phyloP scores from a whole-genome alignment of 2,797 vertebrate species.

The Brotula barbata region DNA sequence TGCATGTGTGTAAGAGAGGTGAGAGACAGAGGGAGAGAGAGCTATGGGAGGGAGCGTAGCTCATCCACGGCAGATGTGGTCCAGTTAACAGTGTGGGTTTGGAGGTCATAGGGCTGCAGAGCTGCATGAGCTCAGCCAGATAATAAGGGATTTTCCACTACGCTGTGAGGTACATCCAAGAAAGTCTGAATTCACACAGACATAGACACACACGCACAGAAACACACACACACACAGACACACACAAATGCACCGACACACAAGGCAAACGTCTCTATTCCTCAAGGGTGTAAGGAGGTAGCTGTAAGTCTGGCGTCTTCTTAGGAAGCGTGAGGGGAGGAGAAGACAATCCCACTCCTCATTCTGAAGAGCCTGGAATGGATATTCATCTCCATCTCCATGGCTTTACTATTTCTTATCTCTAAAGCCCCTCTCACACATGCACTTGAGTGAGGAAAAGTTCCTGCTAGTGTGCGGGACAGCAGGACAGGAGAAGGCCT shows the following conservation, averaged over 20 bases:
- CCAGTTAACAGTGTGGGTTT: slow-evolving; percentile 23
- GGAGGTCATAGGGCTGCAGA: slow-evolving; percentile 38
- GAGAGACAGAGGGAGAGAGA: too few species aligned
- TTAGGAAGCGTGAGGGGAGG: not conserved
- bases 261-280: slow-evolving; percentile 14
- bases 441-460: too few species aligned
- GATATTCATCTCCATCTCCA: slow-evolving; percentile 15
- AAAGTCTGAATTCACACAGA: slow-evolving; percentile 8
- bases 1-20: too few species aligned
- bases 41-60: slow-evolving; percentile 1
- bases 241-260: slow-evolving; percentile 9
- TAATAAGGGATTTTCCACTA: slow-evolving; percentile 48
- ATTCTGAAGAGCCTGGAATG: slow-evolving; percentile 2
- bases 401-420: slow-evolving; percentile 18
- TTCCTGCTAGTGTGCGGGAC: too few species aligned
- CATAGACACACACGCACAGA: not conserved
- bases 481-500: too few species aligned
- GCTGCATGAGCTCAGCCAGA: slow-evolving; percentile 28
- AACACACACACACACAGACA: slow-evolving; percentile 9
- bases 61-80: slow-evolving; percentile 24
- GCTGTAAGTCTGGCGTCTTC: slow-evolving; percentile 32
- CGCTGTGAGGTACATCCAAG: slow-evolving; percentile 24
- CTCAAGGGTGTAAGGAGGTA: slow-evolving; percentile 16
- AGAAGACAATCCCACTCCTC: slow-evolving; percentile 10
- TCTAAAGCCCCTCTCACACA: not conserved